phyloP scores from a whole-genome alignment of 2,797 vertebrate species.

The Phataginus tetradactyla region DNA sequence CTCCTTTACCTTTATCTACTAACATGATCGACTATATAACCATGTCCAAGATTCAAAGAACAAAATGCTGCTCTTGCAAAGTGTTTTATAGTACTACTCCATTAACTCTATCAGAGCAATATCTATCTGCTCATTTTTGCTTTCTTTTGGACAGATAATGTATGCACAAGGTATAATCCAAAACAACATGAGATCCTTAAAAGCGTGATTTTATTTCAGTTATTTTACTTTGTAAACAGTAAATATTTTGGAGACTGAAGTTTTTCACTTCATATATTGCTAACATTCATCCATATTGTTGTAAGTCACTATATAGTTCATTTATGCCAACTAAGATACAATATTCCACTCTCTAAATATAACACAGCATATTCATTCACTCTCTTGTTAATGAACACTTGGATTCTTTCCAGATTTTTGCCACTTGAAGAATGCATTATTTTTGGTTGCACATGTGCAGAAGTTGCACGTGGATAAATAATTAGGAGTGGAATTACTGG shows the following conservation, averaged over 20 bases:
- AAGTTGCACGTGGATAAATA: slow-evolving; percentile 4
- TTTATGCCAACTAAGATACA: not conserved
- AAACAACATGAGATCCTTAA: not conserved
- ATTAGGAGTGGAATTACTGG: not conserved
- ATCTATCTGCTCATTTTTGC: not conserved
- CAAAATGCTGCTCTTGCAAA: not conserved
- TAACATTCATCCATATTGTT: not conserved
- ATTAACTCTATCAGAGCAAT: not conserved
- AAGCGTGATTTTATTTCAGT: not conserved
- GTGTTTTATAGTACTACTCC: not conserved
- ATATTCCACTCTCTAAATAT: not conserved
- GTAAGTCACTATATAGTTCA: not conserved
- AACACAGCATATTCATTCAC: not conserved
- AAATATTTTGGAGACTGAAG: not conserved
- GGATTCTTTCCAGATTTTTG: not conserved
- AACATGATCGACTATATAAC: not conserved
- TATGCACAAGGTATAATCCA: not conserved
- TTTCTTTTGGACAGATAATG: not conserved
- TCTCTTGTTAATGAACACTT: not conserved
- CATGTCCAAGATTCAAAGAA: not conserved
- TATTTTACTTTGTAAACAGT: not conserved
- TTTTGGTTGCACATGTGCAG: not conserved
- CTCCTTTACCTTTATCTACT: slow-evolving; percentile 20
- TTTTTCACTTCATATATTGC: slow-evolving; percentile 4
- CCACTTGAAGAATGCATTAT: not conserved